phyloP scores from a whole-genome alignment of 1,140 invertebrate species.

The Bombus pyrosoma region DNA sequence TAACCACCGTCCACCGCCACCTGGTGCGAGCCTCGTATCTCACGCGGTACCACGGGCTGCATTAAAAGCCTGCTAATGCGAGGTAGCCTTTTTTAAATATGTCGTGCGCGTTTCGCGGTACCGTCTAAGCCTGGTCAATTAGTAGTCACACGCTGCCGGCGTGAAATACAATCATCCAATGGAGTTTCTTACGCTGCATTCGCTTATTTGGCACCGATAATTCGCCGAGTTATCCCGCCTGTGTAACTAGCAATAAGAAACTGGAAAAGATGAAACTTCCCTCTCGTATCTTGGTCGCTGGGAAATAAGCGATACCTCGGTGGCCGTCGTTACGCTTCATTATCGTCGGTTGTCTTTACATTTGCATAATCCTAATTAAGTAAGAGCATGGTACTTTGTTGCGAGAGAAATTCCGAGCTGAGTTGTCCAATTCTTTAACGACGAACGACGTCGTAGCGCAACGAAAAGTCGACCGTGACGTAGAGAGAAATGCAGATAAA shows the following conservation, averaged over 20 bases:
- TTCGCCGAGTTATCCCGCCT: neutral
- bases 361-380: conserved; percentile 15
- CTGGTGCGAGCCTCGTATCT: conserved; percentile 59
- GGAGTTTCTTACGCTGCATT: conserved; percentile 14
- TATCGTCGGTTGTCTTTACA: neutral
- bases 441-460: neutral
- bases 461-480: too few relatives aligned
- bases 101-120: conserved; percentile 8
- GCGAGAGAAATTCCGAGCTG: neutral
- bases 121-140: conserved; percentile 19
- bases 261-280: conserved; percentile 40
- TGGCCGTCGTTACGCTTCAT: neutral
- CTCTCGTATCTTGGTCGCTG: conserved; percentile 11
- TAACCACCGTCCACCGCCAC: conserved; percentile 51
- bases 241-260: conserved; percentile 19
- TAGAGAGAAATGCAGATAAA: too few relatives aligned
- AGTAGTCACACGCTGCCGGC: neutral
- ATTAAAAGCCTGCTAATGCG: conserved; percentile 50
- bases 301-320: conserved; percentile 22
- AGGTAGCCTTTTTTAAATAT: conserved; percentile 36
- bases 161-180: conserved; percentile 25
- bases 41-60: conserved; percentile 12
- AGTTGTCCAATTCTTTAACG: too few relatives aligned
- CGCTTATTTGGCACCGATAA: neutral
- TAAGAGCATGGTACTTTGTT: neutral